Evolutionary conservation across 2,113 vertebrate species (phyloP), one percentile per base, ranked within the genome.

Genomic region (Mustela nigripes): DNA sequence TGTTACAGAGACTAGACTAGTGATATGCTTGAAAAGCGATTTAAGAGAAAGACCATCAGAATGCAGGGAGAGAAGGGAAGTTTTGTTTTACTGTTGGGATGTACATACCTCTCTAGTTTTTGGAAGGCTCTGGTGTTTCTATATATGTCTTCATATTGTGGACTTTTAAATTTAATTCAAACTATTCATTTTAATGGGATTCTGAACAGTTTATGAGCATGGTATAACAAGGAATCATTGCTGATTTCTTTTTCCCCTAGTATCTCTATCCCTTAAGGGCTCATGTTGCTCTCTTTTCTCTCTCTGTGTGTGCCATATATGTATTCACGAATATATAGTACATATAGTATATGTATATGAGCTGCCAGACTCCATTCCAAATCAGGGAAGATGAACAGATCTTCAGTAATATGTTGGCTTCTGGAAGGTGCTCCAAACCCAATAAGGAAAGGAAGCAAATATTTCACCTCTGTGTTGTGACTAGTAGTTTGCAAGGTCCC

Each of bases 131-230:
- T 95, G 21, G 26, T 67, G 36, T 96, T 73, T 81, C 11, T 73
- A 48, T 42, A 16, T 42, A 28, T 74, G 24, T 39, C 71, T 91
- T 74, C 26, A 14, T 50, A 19, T 33, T 93, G 9, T 91, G 21
- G 36, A 36, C 48, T 91, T 91, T 58, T 28, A 82, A 53, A 45
- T 65, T 2, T 53, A 93, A 85, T 97, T 87, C 33, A 89, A 88
- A 7, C 4, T 18, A 80, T 18, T 87, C 18, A 95, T 91, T 92
- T 91, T 89, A 89, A 79, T 86, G 42, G 7, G 71, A 65, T 79
- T 97, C 39, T 93, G 73, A 89, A 63, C 48, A 94, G 76, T 53
- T 87, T 89, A 82, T 87, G 24, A 90, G 39, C 15, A 33, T 60
- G 19, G n/a, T 36, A 82, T 42, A 94, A 86, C 53, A 92, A 91